Percentiles rank a stretch among this genome's conserved stretches.
Conservation (phyloP, 2,888 invertebrate species). For the Oasisia sp. region DNA sequence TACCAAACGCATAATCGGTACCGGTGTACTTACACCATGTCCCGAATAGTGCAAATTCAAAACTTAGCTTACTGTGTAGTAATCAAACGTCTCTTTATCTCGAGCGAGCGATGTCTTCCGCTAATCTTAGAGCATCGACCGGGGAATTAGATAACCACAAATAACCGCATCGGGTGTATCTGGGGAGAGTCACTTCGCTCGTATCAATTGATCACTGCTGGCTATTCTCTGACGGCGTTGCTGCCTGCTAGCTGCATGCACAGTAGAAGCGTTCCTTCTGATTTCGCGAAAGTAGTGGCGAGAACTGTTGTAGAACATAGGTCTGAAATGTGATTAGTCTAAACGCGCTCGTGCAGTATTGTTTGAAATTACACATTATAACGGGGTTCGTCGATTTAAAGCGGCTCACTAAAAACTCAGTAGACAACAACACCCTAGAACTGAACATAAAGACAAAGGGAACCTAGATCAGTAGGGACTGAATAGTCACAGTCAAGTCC, state of each 20-base stretch:
- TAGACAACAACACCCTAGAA: neutral
- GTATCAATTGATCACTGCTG: neutral
- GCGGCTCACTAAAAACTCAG: neutral
- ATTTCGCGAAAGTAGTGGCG: neutral
- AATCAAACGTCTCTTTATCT: neutral
- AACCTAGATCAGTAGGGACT: neutral
- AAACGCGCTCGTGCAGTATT: neutral
- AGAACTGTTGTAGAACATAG: neutral
- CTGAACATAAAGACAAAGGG: neutral
- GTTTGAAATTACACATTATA: neutral
- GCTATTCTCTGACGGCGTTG: neutral
- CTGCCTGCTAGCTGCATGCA: neutral
- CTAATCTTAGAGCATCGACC: neutral
- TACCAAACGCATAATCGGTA: neutral
- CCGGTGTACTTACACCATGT: neutral
- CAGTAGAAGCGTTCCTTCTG: neutral
- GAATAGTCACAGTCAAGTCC: neutral
- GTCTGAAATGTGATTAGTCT: neutral
- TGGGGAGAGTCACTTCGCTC: neutral
- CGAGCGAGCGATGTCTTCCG: neutral
- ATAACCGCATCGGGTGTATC: neutral
- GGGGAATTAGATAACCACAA: slow-evolving; percentile 4
- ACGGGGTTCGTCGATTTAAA: neutral
- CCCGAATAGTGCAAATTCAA: neutral
- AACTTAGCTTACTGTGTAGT: neutral